Evolutionary conservation across 2,888 invertebrate genomes (phyloP).

Genomic region (Epinotia brunnichana): DNA sequence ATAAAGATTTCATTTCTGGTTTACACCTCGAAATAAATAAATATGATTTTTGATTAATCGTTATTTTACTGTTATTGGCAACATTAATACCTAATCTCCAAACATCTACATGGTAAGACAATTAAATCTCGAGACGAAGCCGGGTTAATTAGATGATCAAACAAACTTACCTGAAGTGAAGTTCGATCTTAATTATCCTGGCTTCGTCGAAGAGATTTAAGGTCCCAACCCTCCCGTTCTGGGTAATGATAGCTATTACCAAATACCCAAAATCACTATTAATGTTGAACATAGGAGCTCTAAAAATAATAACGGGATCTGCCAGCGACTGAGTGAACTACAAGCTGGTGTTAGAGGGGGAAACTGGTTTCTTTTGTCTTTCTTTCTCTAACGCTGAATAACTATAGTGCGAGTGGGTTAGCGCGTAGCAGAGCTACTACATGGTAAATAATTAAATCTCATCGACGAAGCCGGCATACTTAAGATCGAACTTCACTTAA

Average conservation of each 20-base stretch:
- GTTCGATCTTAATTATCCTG: slow-evolving; percentile 43
- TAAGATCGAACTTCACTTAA: slow-evolving; percentile 45
- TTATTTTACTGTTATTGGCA: background rate
- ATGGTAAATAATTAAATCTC: slow-evolving; percentile 33
- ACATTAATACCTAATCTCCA: slow-evolving; percentile 26
- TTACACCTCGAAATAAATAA: background rate
- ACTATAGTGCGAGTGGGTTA: background rate
- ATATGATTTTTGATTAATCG: background rate
- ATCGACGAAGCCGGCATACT: slow-evolving; percentile 40
- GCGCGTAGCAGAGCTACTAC: slow-evolving; percentile 6
- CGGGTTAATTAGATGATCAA: slow-evolving; percentile 34
- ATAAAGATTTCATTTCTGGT: background rate
- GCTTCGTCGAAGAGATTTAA: slow-evolving; percentile 42
- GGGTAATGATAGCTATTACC: background rate
- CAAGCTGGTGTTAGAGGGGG: background rate
- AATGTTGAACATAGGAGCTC: background rate
- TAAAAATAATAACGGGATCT: background rate
- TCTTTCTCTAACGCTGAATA: background rate
- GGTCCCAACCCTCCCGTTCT: slow-evolving; percentile 1
- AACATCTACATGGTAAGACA: slow-evolving; percentile 30
- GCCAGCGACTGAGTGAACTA: background rate
- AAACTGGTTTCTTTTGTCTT: background rate
- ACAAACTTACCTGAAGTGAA: slow-evolving; percentile 45
- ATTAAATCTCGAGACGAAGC: slow-evolving; percentile 24
- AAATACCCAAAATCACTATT: background rate